These are phyloP conservation scores for Pterocles burchelli DNA, from an alignment of 2,113 vertebrate species.

Conservation along the genomic window DNA sequence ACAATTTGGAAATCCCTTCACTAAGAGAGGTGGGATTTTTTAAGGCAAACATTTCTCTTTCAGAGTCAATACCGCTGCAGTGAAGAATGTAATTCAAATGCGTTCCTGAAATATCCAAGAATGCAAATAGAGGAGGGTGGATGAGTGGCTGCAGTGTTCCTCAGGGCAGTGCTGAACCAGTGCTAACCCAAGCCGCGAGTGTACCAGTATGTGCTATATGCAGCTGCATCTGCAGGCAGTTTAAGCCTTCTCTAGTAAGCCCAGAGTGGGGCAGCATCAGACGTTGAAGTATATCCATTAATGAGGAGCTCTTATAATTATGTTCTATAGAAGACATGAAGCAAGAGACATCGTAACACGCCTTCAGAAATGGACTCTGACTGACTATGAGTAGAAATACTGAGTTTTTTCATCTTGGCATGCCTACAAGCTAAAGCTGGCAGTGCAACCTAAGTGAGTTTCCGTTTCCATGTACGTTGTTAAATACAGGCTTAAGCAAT, in stretches of 20 bases:
- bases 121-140: background rate
- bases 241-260: background rate
- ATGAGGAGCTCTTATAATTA: background rate
- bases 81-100: background rate
- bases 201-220: background rate
- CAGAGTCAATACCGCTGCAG: background rate
- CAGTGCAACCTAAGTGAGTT: background rate
- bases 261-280: background rate
- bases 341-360: background rate
- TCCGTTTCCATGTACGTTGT: accelerated
- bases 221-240: background rate
- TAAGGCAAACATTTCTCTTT: conserved; percentile 1
- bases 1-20: background rate
- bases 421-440: background rate
- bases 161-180: background rate
- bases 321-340: background rate
- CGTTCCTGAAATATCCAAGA: background rate
- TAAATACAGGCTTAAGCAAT: background rate
- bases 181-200: background rate
- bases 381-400: background rate
- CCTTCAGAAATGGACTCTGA: background rate
- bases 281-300: background rate
- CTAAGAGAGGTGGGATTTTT: background rate
- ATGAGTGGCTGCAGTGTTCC: conserved; percentile 8
- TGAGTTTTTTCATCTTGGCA: background rate